Percentiles rank a stretch among this genome's conserved stretches.
phyloP scores from a whole-genome alignment of 1,140 invertebrate genomes.

The Trissolcus basalis region DNA sequence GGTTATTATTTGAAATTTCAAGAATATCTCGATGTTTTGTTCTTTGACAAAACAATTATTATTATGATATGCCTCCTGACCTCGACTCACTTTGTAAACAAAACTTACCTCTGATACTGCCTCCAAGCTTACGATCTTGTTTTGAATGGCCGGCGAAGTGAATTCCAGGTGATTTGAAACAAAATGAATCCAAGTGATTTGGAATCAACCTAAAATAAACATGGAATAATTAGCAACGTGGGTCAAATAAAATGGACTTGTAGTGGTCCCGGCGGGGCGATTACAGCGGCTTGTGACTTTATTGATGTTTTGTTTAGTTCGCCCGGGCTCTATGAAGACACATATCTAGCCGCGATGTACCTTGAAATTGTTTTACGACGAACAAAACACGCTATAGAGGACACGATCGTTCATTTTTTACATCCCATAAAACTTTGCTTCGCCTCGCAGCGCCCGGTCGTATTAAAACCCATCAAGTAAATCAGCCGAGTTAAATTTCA shows the following conservation, averaged over 20 bases:
- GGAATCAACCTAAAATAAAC: conserved; percentile 35
- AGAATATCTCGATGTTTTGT: too few relatives aligned
- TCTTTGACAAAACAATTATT: too few relatives aligned
- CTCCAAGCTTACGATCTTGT: background rate
- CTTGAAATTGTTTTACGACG: conserved; percentile 19
- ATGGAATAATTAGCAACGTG: conserved; percentile 12
- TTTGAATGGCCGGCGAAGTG: background rate
- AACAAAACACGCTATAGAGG: conserved; percentile 9
- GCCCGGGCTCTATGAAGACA: conserved; percentile 1
- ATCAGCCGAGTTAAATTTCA: conserved; percentile 4
- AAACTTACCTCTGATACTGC: too few relatives aligned
- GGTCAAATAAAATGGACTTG: conserved; percentile 14
- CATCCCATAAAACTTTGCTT: conserved; percentile 19
- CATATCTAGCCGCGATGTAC: background rate
- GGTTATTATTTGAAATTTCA: too few relatives aligned
- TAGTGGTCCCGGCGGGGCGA: background rate
- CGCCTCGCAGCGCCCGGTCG: background rate
- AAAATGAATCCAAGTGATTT: background rate
- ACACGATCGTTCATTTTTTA: conserved; percentile 14
- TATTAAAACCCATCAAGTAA: conserved; percentile 6
- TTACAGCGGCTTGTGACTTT: background rate
- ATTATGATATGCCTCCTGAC: too few relatives aligned
- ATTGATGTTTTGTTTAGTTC: conserved; percentile 17
- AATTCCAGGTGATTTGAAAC: too few relatives aligned
- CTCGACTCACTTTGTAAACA: too few relatives aligned